Conservation (phyloP, 2,888 invertebrate genomes). For the Hypolimnas misippus region DNA sequence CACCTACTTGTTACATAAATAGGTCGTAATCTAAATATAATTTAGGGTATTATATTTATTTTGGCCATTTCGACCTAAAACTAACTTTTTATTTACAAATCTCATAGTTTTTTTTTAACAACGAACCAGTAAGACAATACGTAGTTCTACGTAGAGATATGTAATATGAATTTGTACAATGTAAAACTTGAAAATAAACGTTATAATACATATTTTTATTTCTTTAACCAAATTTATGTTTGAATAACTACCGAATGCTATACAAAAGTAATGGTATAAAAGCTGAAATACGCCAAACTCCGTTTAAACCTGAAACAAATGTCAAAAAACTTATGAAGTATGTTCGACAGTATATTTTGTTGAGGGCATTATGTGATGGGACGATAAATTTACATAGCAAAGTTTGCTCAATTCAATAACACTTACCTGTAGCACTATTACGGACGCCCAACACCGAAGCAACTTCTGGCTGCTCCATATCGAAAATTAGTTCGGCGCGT, state of each 20-base stretch:
- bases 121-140: slow-evolving; percentile 11
- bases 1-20: slow-evolving; percentile 34
- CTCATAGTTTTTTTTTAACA: not conserved
- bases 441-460: slow-evolving; percentile 89
- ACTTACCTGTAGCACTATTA: slow-evolving; percentile 84
- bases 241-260: slow-evolving; percentile 70
- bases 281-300: slow-evolving; percentile 59
- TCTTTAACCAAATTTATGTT: slow-evolving; percentile 11
- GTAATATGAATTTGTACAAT: slow-evolving; percentile 69
- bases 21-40: slow-evolving; percentile 2
- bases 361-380: slow-evolving; percentile 5
- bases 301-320: slow-evolving; percentile 67
- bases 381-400: slow-evolving; percentile 25
- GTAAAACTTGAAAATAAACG: slow-evolving; percentile 50
- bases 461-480: slow-evolving; percentile 89
- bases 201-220: slow-evolving; percentile 49
- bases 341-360: slow-evolving; percentile 11
- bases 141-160: slow-evolving; percentile 53
- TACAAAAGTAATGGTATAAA: slow-evolving; percentile 61
- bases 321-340: slow-evolving; percentile 1
- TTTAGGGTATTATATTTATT: slow-evolving; percentile 11
- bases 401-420: slow-evolving; percentile 37
- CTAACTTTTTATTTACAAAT: slow-evolving; percentile 29
- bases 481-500: slow-evolving; percentile 85
- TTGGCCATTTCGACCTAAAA: slow-evolving; percentile 34